Conservation (phyloP, 23 tunicate species). For the Ascidia mentula region DNA sequence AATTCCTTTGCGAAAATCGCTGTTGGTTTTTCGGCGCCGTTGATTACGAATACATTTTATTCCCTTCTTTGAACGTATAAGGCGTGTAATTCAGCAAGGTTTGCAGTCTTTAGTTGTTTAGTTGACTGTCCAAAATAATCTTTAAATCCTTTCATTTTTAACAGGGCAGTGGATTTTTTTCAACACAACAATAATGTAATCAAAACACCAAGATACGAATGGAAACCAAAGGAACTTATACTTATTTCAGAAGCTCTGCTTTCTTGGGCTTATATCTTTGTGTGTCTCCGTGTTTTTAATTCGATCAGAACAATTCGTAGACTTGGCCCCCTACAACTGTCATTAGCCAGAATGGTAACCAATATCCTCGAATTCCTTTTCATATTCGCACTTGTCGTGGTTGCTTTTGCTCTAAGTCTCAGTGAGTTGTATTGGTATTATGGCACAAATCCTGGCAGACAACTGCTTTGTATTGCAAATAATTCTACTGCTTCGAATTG, state of each 20-base stretch:
- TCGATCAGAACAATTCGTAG: slow-evolving; percentile 34
- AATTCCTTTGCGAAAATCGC: too few species aligned
- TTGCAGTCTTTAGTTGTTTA: too few species aligned
- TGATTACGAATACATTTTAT: too few species aligned
- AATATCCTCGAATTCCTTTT: slow-evolving; percentile 68
- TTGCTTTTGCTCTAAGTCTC: slow-evolving; percentile 77
- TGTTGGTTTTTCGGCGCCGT: too few species aligned
- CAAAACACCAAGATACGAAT: slow-evolving; percentile 27
- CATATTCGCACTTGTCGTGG: slow-evolving; percentile 52
- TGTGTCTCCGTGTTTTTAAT: slow-evolving; percentile 53
- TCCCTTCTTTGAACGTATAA: too few species aligned
- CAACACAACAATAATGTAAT: not conserved
- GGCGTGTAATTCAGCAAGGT: too few species aligned
- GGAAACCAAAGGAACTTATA: slow-evolving; percentile 50
- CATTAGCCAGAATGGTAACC: slow-evolving; percentile 64
- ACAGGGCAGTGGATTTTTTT: slow-evolving; percentile 3
- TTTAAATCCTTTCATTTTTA: too few species aligned
- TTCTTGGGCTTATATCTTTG: slow-evolving; percentile 73
- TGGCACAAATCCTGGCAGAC: slow-evolving; percentile 52
- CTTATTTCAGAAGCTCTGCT: slow-evolving; percentile 46
- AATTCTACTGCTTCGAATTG: not conserved
- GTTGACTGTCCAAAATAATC: too few species aligned
- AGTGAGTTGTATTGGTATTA: slow-evolving; percentile 82
- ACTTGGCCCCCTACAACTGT: slow-evolving; percentile 80
- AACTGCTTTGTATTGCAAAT: not conserved